A percentile compares a stretch with the other conserved stretches of the same genome.
These are phyloP conservation scores for Gymnoscelis rufifasciata DNA, from an alignment of 2,888 invertebrate species.

Conservation along the genomic window DNA sequence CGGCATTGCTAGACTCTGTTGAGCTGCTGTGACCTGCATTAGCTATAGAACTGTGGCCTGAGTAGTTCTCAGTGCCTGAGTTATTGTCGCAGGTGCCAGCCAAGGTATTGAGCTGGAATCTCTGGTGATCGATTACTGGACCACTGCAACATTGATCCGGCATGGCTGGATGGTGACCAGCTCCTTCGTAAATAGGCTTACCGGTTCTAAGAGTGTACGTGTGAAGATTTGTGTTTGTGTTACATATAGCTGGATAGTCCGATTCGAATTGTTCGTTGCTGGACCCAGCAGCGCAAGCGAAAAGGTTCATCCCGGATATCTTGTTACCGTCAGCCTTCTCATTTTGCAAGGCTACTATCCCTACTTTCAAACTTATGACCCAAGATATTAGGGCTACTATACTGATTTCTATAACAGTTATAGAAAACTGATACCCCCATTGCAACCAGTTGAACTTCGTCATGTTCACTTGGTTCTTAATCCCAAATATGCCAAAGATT, in stretches of 20 bases:
- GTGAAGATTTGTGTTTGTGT: conserved; percentile 90
- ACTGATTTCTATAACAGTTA: conserved; percentile 91
- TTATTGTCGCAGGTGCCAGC: conserved; percentile 80
- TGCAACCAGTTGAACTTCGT: conserved; percentile 91
- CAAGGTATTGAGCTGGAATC: conserved; percentile 76
- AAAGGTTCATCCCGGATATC: conserved; percentile 87
- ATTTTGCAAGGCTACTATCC: conserved; percentile 80
- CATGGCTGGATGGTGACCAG: conserved; percentile 62
- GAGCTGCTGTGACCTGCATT: conserved; percentile 76
- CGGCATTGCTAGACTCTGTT: conserved; percentile 74
- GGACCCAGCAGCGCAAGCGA: conserved; percentile 90
- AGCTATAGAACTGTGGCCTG: conserved; percentile 79
- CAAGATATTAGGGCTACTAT: conserved; percentile 91
- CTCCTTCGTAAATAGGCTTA: conserved; percentile 85
- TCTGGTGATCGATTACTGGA: conserved; percentile 65
- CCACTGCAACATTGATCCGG: conserved; percentile 67
- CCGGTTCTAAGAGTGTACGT: conserved; percentile 89
- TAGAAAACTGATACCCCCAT: conserved; percentile 94
- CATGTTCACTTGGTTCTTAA: conserved; percentile 73
- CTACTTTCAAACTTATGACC: conserved; percentile 87
- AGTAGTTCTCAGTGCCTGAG: conserved; percentile 81
- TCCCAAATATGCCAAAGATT: conserved; percentile 84
- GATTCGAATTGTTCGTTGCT: conserved; percentile 91
- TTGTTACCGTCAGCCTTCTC: conserved; percentile 84
- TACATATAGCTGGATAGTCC: conserved; percentile 91